Conservation (phyloP, 1,140 invertebrate genomes). For the Calephelis virginiensis region DNA sequence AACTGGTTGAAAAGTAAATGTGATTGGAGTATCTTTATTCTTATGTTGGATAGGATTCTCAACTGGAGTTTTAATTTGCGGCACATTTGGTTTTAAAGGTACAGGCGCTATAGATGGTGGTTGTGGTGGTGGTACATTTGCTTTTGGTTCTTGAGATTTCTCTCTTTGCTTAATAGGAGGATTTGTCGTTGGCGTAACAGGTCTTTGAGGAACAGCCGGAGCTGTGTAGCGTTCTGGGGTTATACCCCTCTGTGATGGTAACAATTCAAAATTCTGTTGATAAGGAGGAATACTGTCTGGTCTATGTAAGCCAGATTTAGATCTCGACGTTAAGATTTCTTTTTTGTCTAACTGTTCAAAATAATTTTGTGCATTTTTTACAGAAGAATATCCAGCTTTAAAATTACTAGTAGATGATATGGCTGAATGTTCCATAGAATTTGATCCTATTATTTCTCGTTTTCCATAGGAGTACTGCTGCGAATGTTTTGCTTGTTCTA, state of each 20-base stretch:
- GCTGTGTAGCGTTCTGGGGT: constrained; percentile 69
- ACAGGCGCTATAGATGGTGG: constrained; percentile 23
- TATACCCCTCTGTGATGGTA: constrained; percentile 76
- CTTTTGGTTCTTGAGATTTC: constrained; percentile 42
- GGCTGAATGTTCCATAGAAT: constrained; percentile 35
- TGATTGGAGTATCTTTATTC: constrained; percentile 61
- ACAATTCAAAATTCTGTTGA: constrained; percentile 80
- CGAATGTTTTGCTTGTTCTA: constrained; percentile 55
- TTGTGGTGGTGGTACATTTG: constrained; percentile 7
- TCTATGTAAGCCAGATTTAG: constrained; percentile 78
- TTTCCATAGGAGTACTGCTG: constrained; percentile 41
- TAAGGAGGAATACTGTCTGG: constrained; percentile 80
- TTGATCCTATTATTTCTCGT: constrained; percentile 43
- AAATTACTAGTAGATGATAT: constrained; percentile 32
- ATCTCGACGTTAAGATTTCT: constrained; percentile 52
- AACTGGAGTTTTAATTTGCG: constrained; percentile 34
- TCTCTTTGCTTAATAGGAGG: constrained; percentile 39
- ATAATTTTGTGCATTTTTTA: constrained; percentile 56
- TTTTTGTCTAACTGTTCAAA: constrained; percentile 62
- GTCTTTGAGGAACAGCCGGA: constrained; percentile 49
- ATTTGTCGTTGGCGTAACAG: constrained; percentile 52
- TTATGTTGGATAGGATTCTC: constrained; percentile 36
- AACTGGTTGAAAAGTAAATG: constrained; percentile 80
- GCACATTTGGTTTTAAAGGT: constrained; percentile 28
- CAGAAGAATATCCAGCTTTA: constrained; percentile 48